Base-by-base conservation (phyloP, 2,113 vertebrate species). In the Thomomys bottae region DNA sequence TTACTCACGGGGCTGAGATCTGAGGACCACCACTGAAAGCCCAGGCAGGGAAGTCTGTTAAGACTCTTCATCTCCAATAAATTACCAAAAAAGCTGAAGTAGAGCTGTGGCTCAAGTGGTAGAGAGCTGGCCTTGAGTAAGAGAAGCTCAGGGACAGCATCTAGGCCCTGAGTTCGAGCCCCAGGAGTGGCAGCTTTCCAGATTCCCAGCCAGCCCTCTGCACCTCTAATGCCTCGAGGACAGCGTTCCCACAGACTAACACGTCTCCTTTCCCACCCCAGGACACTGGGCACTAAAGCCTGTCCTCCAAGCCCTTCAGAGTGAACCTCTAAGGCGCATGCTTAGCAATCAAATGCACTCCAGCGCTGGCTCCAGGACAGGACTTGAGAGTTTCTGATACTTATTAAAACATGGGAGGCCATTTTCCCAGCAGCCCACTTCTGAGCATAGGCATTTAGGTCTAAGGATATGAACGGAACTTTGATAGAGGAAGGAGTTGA, bases 401-500 rank as follows among this genome's bases (percentile, higher is more conserved):
- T 28, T 15, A 45, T 72, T 59, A 84, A 85, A 28, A 40, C 8
- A 1, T 4, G 28, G 24, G 26, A 68, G 54, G 36, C 7, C n/a
- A 17, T 45, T 66, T 12, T 67, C 54, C 45, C 20, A 36, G 34
- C 38, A 11, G 21, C 63, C 61, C 8, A 10, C 40, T 89, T 87
- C 32, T 30, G 36, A 88, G 24, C 5, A 18, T 2, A 78, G 81
- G 38, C 18, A 72, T 73, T 73, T 32, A 76, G 76, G 67, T 94
- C 73, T 89, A 80, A 91, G 83, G 79, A 70, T 3, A 45, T 12
- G 21, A 71, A 81, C 85, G 28, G 42, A 85, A 73, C 38, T n/a
- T 18, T 59, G 34, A 38, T n/a, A 45, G 14, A 23, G 45, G 45
- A 45, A 11, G 49, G n/a, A 34, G 42, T 1, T 79, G 30, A 84